Evolutionary conservation across 53 echinoderm and acorn worm species (phyloP), one percentile per base, ranked within the genome.

Genomic region (Zoroaster sp.): DNA sequence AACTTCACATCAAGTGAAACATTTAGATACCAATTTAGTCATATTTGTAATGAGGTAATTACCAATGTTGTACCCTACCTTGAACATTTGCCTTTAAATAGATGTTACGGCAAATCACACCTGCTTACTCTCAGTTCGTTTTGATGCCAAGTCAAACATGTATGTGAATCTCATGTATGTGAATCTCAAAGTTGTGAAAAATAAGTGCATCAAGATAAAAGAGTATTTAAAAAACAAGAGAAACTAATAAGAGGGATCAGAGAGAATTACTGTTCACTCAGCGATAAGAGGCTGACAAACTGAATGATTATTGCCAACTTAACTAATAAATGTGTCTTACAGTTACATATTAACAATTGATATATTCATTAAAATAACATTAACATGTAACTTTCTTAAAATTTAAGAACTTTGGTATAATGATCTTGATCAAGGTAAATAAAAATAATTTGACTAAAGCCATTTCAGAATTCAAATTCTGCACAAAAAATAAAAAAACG

Each of bases 361-460:
- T 46, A 12, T 18, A 49, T 49, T 67, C 11, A 81, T 81, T 38
- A 66, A 15, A 81, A 68, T 66, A 81, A 38, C 80, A 80, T 40
- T 51, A 36, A n/a, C 21, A 18, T 32, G 40, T 59, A 21, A 59
- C 63, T 32, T 40, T 42, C 17, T 59, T 31, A 37, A 59, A 80
- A 25, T 80, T 66, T 43, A 66, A 67, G 66, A 81, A 38, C 81
- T 81, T 81, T 81, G 81, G 81, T 81, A 81, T 81, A 81, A 37
- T 38, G 81, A 44, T 67, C 68, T 81, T 81, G 81, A 28, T 76
- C 66, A 33, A 81, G 42, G 67, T 39, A 66, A 67, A 66, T 68
- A 43, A 67, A 33, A 34, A 70, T 33, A 36, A 36, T 7, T 35
- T 35, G 37, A 70, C 1, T 7, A 32, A 6, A 5, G 14, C 5